A percentile compares a stretch with the other conserved stretches of the same genome.
These are phyloP conservation scores for Theretra japonica DNA, from an alignment of 2,888 invertebrate genomes.

Conservation along the genomic window DNA sequence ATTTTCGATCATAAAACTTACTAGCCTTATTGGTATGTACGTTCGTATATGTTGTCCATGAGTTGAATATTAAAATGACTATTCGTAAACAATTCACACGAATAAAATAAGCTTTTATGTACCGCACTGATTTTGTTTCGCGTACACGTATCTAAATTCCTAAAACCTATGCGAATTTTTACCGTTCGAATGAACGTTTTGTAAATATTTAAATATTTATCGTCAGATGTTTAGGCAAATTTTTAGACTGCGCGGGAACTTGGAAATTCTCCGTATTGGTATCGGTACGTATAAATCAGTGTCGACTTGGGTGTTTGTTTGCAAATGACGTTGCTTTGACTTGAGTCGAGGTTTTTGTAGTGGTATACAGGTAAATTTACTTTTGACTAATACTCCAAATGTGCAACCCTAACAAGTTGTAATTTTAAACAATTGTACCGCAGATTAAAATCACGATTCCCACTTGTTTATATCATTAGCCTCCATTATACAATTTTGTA, in stretches of 20 bases:
- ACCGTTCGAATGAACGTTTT: slow-evolving; percentile 11
- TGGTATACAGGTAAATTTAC: neutral
- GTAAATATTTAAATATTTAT: slow-evolving; percentile 25
- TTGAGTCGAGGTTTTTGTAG: neutral
- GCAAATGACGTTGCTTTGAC: neutral
- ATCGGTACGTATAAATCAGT: slow-evolving; percentile 14
- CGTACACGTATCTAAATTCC: slow-evolving; percentile 25
- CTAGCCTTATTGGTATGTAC: slow-evolving; percentile 15
- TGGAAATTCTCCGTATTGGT: neutral
- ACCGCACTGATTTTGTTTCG: slow-evolving; percentile 8
- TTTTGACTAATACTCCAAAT: neutral
- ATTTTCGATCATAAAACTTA: slow-evolving; percentile 16
- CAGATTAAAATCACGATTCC: neutral
- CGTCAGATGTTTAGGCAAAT: slow-evolving; percentile 18
- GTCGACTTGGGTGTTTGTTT: neutral
- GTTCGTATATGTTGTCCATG: neutral
- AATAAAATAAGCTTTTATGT: slow-evolving; percentile 17
- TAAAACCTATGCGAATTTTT: slow-evolving; percentile 19
- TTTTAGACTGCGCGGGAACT: slow-evolving; percentile 17
- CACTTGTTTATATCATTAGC: neutral
- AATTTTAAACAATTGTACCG: too few species aligned
- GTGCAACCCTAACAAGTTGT: neutral
- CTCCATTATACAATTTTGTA: neutral
- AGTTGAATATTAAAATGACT: slow-evolving; percentile 2
- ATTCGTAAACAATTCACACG: slow-evolving; percentile 23